Base-by-base conservation (phyloP, 2,113 vertebrate species). In the Synodontis membranacea region DNA sequence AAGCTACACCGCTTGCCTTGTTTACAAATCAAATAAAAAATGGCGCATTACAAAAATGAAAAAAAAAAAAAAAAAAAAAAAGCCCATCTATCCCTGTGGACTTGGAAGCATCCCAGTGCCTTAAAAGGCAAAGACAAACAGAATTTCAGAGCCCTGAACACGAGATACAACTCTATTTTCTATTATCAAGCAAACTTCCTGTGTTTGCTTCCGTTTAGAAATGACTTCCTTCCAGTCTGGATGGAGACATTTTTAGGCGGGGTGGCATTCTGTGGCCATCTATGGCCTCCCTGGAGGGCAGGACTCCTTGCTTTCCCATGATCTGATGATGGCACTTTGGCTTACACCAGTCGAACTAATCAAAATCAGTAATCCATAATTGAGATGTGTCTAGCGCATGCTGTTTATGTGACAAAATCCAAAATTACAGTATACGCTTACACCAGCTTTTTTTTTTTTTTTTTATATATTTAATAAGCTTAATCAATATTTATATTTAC, bases 141-240 rank as follows among this genome's bases (percentile, higher is more conserved):
- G 83, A 56, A 80, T 85, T 66, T 84, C 91, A 85, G 39, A 88
- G 84, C 58, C 88, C 83, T 31, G 25, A 85, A 82, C 25, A 52
- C 19, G 79, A 90, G 87, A 88, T 89, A 88, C 75, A 68, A 56
- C 86, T 90, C 88, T 92, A 84, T 89, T 91, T 92, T 88, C 85
- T n/a, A 68, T 80, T 92, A 93, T 94, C 90, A 81, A 88, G 37
- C n/a, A 58, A 84, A 78, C 91, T 95, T 93, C 93, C 92, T 89
- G 83, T 91, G 83, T 93, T 91, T 89, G 86, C 75, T 86, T 88
- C 80, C 90, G 86, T 90, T 90, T 86, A 91, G 85, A 95, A 95
- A 95, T 93, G 87, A 95, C 91, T 95, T 96, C 94, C 95, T 96
- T 95, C 94, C 94, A 93, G 92, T 90, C 86, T 83, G 92, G 92